Evolutionary conservation across 2,797 vertebrate genomes (phyloP).

Genomic region (Morelia viridis): DNA sequence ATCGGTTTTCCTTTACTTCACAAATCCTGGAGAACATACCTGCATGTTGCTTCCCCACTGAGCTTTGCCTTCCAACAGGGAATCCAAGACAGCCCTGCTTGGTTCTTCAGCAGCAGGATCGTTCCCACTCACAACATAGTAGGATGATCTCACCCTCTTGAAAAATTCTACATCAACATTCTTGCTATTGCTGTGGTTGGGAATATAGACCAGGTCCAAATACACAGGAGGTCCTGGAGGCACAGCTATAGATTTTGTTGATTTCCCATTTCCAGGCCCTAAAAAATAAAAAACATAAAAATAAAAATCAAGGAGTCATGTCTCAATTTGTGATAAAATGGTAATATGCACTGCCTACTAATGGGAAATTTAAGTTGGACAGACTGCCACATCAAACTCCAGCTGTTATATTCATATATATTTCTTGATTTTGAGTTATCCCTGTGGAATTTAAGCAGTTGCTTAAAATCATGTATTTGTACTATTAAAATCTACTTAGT

Average conservation of each 20-base stretch:
- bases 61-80: slow-evolving; percentile 92
- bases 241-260: slow-evolving; percentile 73
- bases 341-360: neutral
- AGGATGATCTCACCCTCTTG: slow-evolving; percentile 91
- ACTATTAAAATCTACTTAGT: accelerated
- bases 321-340: slow-evolving; percentile 12
- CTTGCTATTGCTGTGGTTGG: slow-evolving; percentile 96
- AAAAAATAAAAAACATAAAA: slow-evolving; percentile 8
- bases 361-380: neutral
- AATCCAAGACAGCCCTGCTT: slow-evolving; percentile 88
- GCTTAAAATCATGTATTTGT: slow-evolving; percentile 1
- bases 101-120: slow-evolving; percentile 90
- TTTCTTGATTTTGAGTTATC: neutral
- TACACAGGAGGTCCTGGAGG: slow-evolving; percentile 91
- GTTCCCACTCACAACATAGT: slow-evolving; percentile 97
- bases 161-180: slow-evolving; percentile 96
- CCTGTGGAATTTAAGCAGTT: neutral
- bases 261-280: slow-evolving; percentile 83
- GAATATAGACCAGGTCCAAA: slow-evolving; percentile 96
- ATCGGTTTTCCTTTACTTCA: neutral
- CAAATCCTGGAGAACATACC: slow-evolving; percentile 71
- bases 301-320: neutral
- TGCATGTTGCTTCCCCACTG: slow-evolving; percentile 94
- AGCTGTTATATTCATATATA: neutral
- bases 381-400: neutral